Evolutionary conservation across 2,888 invertebrate genomes (phyloP), one percentile per base, ranked within the genome.

Genomic region (Acrobasis repandana): DNA sequence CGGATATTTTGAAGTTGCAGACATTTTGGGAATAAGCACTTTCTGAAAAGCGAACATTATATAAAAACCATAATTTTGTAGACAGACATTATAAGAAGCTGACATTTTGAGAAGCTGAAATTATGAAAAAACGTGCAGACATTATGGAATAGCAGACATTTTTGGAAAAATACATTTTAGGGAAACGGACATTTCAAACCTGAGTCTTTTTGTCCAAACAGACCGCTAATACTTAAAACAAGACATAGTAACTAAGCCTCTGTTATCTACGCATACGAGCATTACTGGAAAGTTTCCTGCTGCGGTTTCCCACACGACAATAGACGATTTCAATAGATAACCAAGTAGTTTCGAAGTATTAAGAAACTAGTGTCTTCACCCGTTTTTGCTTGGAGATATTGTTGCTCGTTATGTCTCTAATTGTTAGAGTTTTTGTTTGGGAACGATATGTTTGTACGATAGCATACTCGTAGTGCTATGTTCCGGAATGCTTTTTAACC

Each of bases 241-340:
- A 38, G 10, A 0, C 9, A 11, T 38, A 1, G 11, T 38, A 38
- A 38, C 38, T 68, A 73, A 70, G 75, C 70, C 76, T 72, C 70
- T 74, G 70, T 71, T 70, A 63, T 68, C 67, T 74, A 52, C 52
- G 51, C 20, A 60, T 20, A 49, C 36, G 58, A 28, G 10, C 58
- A 58, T 58, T 58, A 50, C 52, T 60, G 52, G 60, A 61, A 61
- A 63, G 61, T 34, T 60, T 56, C 46, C 57, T 47, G 43, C 34
- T 50, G 16, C n/a, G 38, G 18, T 46, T 61, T 58, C 58, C 61
- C 59, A 59, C 47, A 16, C n/a, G 56, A 62, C 59, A 59, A 62
- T 62, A 43, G 34, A 8, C 47, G 58, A 48, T 62, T 56, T 59
- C 58, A 62, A 62, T 62, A 48, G 61, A 49, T 46, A 47, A 34